These are phyloP conservation scores for Dissostichus mawsoni DNA, from an alignment of 2,113 vertebrate genomes.

Conservation along the genomic window DNA sequence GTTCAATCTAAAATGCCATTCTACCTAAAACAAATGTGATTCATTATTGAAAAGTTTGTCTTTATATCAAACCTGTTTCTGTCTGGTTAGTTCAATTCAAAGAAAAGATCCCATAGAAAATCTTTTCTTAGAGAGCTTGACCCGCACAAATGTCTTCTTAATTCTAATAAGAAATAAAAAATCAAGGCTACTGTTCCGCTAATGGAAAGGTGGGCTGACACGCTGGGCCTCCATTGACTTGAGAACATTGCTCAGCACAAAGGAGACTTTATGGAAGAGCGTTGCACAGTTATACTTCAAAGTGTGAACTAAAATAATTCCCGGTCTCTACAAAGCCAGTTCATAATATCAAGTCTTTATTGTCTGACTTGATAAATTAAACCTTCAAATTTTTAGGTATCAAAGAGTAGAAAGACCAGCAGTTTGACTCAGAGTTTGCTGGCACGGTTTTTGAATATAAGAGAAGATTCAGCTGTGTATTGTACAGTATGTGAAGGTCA, in stretches of 20 bases:
- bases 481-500: not conserved
- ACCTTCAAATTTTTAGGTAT: not conserved
- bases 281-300: not conserved
- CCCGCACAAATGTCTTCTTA: not conserved
- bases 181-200: too few relatives aligned
- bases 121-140: not conserved
- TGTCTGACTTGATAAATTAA: not conserved
- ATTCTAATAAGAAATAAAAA: too few relatives aligned
- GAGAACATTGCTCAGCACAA: not conserved
- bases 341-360: constrained; percentile 19
- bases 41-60: not conserved
- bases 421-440: too few relatives aligned
- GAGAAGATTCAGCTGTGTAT: not conserved
- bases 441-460: not conserved
- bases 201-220: too few relatives aligned
- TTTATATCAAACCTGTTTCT: not conserved
- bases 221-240: constrained; percentile 5
- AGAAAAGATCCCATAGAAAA: not conserved
- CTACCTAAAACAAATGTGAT: not conserved
- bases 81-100: not conserved
- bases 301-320: constrained; percentile 32
- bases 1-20: not conserved
- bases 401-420: not conserved
- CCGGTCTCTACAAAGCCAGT: constrained; percentile 37
- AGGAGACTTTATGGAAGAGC: not conserved